A percentile compares a stretch with the other conserved stretches of the same genome.
Conservation (phyloP, 1,140 invertebrate genomes). For the Aphelenchoides fujianensis region DNA sequence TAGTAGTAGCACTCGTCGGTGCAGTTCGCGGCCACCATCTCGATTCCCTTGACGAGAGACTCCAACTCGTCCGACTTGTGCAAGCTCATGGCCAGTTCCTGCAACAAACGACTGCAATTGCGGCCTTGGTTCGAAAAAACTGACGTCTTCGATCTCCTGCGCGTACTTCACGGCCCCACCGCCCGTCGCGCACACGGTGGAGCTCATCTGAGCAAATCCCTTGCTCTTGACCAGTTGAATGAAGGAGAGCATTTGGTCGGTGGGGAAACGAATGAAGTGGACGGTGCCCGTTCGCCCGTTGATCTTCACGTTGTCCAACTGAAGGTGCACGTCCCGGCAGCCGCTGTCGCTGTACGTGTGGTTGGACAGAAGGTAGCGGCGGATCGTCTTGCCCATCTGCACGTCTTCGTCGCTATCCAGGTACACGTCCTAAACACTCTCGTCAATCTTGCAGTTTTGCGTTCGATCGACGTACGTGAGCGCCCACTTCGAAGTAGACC, state of each 20-base stretch:
- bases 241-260: slow-evolving; percentile 88
- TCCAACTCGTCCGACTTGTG: slow-evolving; percentile 95
- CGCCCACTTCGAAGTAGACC: slow-evolving; percentile 95
- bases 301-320: slow-evolving; percentile 88
- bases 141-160: slow-evolving; percentile 80
- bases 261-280: slow-evolving; percentile 96
- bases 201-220: slow-evolving; percentile 87
- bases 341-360: slow-evolving; percentile 75
- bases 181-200: slow-evolving; percentile 94
- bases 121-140: background rate
- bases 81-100: slow-evolving; percentile 88
- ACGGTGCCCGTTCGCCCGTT: slow-evolving; percentile 77
- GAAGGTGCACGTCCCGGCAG: slow-evolving; percentile 65
- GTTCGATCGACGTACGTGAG: slow-evolving; percentile 74
- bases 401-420: slow-evolving; percentile 72
- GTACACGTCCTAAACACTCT: slow-evolving; percentile 70
- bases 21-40: slow-evolving; percentile 87
- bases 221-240: slow-evolving; percentile 86
- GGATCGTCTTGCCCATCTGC: slow-evolving; percentile 82
- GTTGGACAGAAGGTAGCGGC: slow-evolving; percentile 87
- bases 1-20: slow-evolving; percentile 84
- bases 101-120: slow-evolving; percentile 47
- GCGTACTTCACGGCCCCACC: slow-evolving; percentile 98
- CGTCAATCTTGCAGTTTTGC: no score
- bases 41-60: slow-evolving; percentile 86